These are phyloP conservation scores for Archips xylosteana DNA, from an alignment of 2,888 invertebrate species.

Conservation along the genomic window DNA sequence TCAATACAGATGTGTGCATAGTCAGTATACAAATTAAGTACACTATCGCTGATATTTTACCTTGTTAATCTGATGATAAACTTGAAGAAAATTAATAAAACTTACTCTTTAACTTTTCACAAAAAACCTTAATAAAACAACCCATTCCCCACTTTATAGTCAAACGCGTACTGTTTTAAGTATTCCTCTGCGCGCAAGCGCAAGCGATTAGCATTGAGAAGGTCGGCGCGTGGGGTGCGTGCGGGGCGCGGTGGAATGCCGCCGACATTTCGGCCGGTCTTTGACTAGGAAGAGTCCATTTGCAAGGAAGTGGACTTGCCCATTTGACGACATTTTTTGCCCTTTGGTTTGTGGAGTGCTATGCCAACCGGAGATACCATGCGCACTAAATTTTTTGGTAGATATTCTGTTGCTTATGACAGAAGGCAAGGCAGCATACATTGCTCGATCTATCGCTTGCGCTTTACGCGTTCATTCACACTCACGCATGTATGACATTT, in stretches of 20 bases:
- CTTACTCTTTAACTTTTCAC: too few relatives aligned
- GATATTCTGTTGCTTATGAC: too few relatives aligned
- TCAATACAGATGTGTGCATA: too few relatives aligned
- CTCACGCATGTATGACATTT: conserved; percentile 41
- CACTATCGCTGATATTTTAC: too few relatives aligned
- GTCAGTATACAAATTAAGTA: too few relatives aligned
- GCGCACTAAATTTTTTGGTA: too few relatives aligned
- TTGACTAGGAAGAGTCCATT: conserved; percentile 25
- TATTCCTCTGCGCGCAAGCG: conserved; percentile 42
- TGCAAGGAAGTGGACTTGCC: conserved; percentile 8
- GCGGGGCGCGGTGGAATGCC: conserved; percentile 44
- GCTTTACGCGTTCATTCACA: too few relatives aligned
- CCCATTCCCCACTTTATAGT: not conserved
- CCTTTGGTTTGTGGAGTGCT: not conserved
- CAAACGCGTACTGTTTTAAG: conserved; percentile 27
- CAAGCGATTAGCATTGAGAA: conserved; percentile 76
- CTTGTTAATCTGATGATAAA: too few relatives aligned
- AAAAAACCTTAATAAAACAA: not conserved
- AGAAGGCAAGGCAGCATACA: too few relatives aligned
- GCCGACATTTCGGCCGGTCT: conserved; percentile 40
- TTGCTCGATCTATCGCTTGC: too few relatives aligned
- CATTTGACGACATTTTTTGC: not conserved
- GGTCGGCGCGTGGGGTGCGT: conserved; percentile 64
- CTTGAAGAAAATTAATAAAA: too few relatives aligned
- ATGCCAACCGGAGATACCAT: too few relatives aligned